Base-by-base conservation (phyloP, 2,797 vertebrate species). In the Xenopus petersii region DNA sequence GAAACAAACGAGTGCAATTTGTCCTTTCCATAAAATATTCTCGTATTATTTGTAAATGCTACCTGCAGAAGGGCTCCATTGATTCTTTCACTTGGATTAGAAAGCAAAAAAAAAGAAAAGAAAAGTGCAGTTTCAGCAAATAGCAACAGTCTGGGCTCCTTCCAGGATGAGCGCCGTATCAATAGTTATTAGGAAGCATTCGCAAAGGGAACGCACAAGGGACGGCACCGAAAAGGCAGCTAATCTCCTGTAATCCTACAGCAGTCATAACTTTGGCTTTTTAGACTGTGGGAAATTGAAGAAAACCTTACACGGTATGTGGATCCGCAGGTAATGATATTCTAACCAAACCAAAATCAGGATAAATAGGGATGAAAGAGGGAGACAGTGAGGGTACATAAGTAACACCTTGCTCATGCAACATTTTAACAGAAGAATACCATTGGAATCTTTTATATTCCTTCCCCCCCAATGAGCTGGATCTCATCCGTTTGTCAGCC, bases 191-290 rank as follows among this genome's bases (percentile, higher is more conserved):
- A 90, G 86, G 88, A 84, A 80, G 87, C 83, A 85, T 84, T 87
- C 84, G 87, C 80, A 87, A 24, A 67, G 86, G 81, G 81, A 65
- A 82, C 84, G 87, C 86, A 80, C 77, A 83, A 86, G 88, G 76
- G 66, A 82, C 63, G 74, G 82, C 81, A 81, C 78, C 74, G 83
- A 86, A 87, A 30, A 85, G 78, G 82, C 75, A 46, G 75, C 67
- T 89, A 91, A 93, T 92, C 92, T 84, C 78, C 86, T 80, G 88
- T 91, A 93, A 92, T 89, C 89, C 91, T 88, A 79, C 71, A 30
- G 63, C 65, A 76, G 80, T 75, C 80, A 63, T 71, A 69, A 80
- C 33, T 62, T 81, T 70, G 80, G 82, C 81, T 86, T 83, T 83
- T 85, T 48, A 85, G 87, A 81, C 83, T 91, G 91, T 91, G 91